phyloP scores from a whole-genome alignment of 2,888 invertebrate species.

The Epinotia ramella region DNA sequence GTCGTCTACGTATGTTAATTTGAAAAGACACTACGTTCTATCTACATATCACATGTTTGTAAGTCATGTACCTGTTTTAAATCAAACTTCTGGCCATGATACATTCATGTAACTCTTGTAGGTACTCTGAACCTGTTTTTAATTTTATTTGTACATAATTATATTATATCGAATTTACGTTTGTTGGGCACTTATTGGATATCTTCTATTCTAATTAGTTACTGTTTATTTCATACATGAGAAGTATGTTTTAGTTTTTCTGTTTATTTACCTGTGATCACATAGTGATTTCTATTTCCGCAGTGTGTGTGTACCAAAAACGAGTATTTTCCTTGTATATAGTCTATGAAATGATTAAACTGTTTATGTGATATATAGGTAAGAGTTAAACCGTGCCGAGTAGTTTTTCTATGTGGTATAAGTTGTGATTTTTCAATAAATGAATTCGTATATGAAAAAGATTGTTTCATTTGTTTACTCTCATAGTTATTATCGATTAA shows the following conservation, averaged over 20 bases:
- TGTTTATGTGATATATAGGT: constrained; percentile 85
- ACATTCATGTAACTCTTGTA: constrained; percentile 14
- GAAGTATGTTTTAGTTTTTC: constrained; percentile 56
- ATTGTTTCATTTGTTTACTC: constrained; percentile 45
- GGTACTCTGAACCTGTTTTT: constrained; percentile 50
- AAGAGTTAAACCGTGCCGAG: constrained; percentile 85
- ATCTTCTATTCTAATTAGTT: constrained; percentile 47
- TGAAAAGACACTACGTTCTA: constrained; percentile 48
- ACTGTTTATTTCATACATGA: constrained; percentile 47
- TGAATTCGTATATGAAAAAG: constrained; percentile 70
- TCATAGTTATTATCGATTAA: neutral
- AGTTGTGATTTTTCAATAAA: constrained; percentile 85
- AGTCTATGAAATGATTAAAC: constrained; percentile 81
- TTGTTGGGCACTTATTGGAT: constrained; percentile 42
- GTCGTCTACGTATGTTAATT: constrained; percentile 31
- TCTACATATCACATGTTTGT: constrained; percentile 54
- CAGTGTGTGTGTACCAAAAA: constrained; percentile 74
- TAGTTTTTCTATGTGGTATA: constrained; percentile 86
- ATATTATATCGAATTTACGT: constrained; percentile 25
- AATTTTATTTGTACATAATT: constrained; percentile 48
- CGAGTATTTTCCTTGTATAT: constrained; percentile 73
- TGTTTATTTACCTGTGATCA: constrained; percentile 61
- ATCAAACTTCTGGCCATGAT: constrained; percentile 28
- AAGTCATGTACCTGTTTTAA: constrained; percentile 53
- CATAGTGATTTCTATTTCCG: constrained; percentile 65